These are phyloP conservation scores for Hexactinellida sp. DNA, from an alignment of 37 sponge, comb jelly and placozoan species.

Conservation along the genomic window DNA sequence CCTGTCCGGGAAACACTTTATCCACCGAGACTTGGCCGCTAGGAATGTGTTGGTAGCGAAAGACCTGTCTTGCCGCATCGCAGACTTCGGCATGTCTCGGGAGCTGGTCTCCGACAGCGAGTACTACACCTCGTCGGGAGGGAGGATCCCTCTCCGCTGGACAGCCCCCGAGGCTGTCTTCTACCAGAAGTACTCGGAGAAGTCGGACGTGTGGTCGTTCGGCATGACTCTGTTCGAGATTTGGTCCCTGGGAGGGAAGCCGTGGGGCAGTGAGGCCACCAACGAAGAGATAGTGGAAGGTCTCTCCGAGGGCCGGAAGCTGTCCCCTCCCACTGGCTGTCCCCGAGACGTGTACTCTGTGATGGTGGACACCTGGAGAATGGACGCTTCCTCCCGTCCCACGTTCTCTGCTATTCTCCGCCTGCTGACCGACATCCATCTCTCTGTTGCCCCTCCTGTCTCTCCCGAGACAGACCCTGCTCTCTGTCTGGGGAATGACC, in stretches of 20 bases:
- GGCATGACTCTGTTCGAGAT: not conserved
- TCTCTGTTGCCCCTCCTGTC: not conserved
- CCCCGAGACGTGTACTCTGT: not conserved
- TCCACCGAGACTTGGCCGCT: not conserved
- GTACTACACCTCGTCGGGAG: constrained; percentile 16
- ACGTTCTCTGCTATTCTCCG: not conserved
- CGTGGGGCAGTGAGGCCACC: not conserved
- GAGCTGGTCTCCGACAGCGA: not conserved
- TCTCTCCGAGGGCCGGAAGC: not conserved
- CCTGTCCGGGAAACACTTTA: not conserved
- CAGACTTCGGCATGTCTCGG: constrained; percentile 6
- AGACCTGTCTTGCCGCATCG: not conserved
- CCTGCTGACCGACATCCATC: not conserved
- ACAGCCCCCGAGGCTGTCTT: constrained; percentile 11
- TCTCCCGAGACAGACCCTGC: not conserved
- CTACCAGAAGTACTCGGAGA: not conserved
- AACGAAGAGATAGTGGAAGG: not conserved
- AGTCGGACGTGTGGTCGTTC: constrained; percentile 14
- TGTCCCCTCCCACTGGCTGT: constrained; percentile 6
- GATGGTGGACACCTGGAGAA: not conserved
- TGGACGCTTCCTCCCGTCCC: not conserved
- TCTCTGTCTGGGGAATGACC: not conserved
- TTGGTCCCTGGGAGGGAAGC: not conserved
- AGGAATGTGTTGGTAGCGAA: not conserved
- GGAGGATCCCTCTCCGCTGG: not conserved